A percentile compares a stretch with the other conserved stretches of the same genome.
phyloP scores from a whole-genome alignment of 2,113 vertebrate genomes.

The Ailuropoda melanoleuca region DNA sequence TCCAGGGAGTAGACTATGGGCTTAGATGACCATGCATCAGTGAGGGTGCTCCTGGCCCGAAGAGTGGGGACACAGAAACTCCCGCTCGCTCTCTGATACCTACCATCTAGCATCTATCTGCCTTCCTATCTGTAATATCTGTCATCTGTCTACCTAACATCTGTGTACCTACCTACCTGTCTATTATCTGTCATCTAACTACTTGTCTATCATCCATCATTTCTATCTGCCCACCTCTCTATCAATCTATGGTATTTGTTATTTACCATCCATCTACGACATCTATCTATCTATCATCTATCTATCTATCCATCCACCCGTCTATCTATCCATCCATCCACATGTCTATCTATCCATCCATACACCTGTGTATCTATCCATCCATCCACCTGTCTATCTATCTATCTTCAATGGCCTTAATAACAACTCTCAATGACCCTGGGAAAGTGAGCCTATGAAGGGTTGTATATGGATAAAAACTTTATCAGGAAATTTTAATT shows the following conservation, averaged over 20 bases:
- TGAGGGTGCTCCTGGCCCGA: neutral
- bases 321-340: neutral
- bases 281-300: neutral
- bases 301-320: neutral
- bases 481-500: constrained; percentile 39
- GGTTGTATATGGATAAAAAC: neutral
- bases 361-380: neutral
- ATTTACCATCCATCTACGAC: neutral
- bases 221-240: too few species aligned
- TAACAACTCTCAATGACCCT: neutral
- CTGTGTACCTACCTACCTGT: too few species aligned
- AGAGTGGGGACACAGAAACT: neutral
- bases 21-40: too few species aligned
- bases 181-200: neutral
- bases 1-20: neutral
- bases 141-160: neutral
- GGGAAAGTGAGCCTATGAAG: neutral
- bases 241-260: neutral
- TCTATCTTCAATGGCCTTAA: neutral
- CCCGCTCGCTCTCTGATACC: neutral
- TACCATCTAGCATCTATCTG: neutral
- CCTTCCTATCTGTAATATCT: neutral
- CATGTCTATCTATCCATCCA: neutral
- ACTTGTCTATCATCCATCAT: neutral
- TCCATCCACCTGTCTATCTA: neutral